These are phyloP conservation scores for Paedocypris micromegethes DNA, from an alignment of 2,797 vertebrate species.

Conservation along the genomic window DNA sequence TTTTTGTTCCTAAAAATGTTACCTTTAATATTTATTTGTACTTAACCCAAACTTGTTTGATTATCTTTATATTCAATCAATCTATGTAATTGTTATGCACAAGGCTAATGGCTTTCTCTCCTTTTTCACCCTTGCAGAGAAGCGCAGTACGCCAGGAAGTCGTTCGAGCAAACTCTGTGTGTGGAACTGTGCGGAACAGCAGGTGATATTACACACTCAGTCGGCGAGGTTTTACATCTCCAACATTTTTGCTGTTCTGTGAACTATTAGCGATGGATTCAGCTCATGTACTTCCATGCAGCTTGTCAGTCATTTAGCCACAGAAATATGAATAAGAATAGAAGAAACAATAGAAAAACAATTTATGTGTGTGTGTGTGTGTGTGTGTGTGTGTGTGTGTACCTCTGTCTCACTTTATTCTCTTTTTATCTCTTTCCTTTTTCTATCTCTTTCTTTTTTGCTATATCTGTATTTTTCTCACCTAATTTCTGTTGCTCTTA, in stretches of 20 bases:
- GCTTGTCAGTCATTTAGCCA: slow-evolving; percentile 10
- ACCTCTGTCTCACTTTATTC: too few relatives aligned
- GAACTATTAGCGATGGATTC: slow-evolving; percentile 9
- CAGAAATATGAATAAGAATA: neutral
- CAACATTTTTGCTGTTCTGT: slow-evolving; percentile 8
- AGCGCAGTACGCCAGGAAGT: slow-evolving; percentile 77
- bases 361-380: too few relatives aligned
- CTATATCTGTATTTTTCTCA: too few relatives aligned
- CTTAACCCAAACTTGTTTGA: slow-evolving; percentile 1
- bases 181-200: slow-evolving; percentile 96
- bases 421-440: too few relatives aligned
- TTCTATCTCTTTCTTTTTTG: too few relatives aligned
- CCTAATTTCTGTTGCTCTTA: too few relatives aligned
- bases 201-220: slow-evolving; percentile 72
- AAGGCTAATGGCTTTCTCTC: slow-evolving; percentile 30
- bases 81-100: neutral
- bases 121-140: slow-evolving; percentile 64
- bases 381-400: too few relatives aligned
- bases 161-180: slow-evolving; percentile 83
- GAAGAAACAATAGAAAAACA: too few relatives aligned
- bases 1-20: too few relatives aligned
- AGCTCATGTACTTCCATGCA: slow-evolving; percentile 14
- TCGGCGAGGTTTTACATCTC: slow-evolving; percentile 9
- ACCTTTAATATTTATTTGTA: neutral
- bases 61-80: too few relatives aligned